Evolutionary conservation across 35 echinoderm and acorn worm species (phyloP).

Genomic region (Acanthaster planci): DNA sequence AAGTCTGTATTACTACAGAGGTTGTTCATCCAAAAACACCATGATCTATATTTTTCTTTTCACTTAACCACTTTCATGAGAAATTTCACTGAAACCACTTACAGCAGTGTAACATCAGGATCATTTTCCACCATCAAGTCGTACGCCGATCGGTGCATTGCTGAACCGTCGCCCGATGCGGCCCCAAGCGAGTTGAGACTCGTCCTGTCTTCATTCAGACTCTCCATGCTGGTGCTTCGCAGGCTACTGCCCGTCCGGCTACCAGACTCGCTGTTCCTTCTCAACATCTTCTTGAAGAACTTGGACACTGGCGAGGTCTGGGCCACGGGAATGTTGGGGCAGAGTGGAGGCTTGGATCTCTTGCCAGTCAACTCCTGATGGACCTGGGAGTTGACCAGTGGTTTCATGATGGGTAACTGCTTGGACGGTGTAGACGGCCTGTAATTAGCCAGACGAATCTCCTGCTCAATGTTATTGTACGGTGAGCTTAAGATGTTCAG

Average conservation of each 20-base stretch:
- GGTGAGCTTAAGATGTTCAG: slow-evolving; percentile 67
- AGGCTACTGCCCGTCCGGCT: slow-evolving; percentile 14
- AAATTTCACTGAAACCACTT: neutral
- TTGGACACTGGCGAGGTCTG: slow-evolving; percentile 46
- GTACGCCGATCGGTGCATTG: slow-evolving; percentile 40
- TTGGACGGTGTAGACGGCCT: slow-evolving; percentile 33
- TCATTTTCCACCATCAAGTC: slow-evolving; percentile 45
- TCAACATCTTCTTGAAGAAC: slow-evolving; percentile 53
- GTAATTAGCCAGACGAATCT: slow-evolving; percentile 4
- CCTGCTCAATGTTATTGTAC: slow-evolving; percentile 23
- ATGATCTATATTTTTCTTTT: too few relatives aligned
- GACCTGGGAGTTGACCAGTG: slow-evolving; percentile 42
- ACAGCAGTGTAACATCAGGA: slow-evolving; percentile 33
- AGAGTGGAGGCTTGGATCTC: slow-evolving; percentile 31
- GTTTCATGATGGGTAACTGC: slow-evolving; percentile 24
- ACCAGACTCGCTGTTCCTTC: slow-evolving; percentile 1
- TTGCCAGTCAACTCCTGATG: slow-evolving; percentile 54
- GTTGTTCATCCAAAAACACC: too few relatives aligned
- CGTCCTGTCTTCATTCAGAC: neutral
- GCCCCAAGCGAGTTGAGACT: neutral
- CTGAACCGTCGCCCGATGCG: neutral
- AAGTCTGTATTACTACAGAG: too few relatives aligned
- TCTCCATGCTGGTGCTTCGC: neutral
- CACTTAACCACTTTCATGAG: too few relatives aligned
- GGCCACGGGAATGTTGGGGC: slow-evolving; percentile 45